Base-by-base conservation (phyloP, 2,888 invertebrate genomes). In the Rotaria magnacalcarata region DNA sequence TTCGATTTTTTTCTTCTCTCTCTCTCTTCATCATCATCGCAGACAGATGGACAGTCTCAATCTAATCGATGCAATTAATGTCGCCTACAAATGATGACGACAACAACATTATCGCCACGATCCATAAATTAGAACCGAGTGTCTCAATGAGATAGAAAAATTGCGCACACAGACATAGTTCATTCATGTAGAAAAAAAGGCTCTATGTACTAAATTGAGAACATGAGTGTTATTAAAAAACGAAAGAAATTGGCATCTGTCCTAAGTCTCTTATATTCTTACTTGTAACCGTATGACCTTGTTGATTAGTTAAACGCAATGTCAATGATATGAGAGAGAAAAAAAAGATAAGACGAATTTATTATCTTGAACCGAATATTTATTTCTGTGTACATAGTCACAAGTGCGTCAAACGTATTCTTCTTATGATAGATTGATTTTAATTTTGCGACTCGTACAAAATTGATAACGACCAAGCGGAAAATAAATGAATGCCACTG, bases 31-130 rank as follows among this genome's bases (percentile, higher is more conserved):
- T 34, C 2, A 34, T 27, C 67, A 16, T 67, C 34, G 16, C 67
- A 67, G 34, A 34, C 67, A 67, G 67, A 67, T 67, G 67, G 67
- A 34, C 67, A 67, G 34, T 67, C 34, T 67, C 34, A 67, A 16
- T 67, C 67, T 67, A 67, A 67, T 67, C 34, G 67, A 67, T 67
- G 67, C 19, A 67, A 67, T 67, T 67, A 67, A 67, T 67, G 67
- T 67, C 67, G 67, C 67, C 21, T 54, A 54, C 21, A 54, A 54
- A 54, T 54, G 21, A 54, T 54, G 54, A 54, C 21, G 67, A 67
- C 24, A 56, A 56, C 56, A 56, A 56, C 1, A 56, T 56, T 56
- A 56, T 56, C 24, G 56, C 24, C 67, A 67, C 67, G 67, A 67
- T 67, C 67, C 34, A 67, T 67, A 67, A 67, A 67, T 67, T 67